Percentiles rank a stretch among this genome's conserved stretches.
These are phyloP conservation scores for Lysandra coridon DNA, from an alignment of 2,888 invertebrate species.

Conservation along the genomic window DNA sequence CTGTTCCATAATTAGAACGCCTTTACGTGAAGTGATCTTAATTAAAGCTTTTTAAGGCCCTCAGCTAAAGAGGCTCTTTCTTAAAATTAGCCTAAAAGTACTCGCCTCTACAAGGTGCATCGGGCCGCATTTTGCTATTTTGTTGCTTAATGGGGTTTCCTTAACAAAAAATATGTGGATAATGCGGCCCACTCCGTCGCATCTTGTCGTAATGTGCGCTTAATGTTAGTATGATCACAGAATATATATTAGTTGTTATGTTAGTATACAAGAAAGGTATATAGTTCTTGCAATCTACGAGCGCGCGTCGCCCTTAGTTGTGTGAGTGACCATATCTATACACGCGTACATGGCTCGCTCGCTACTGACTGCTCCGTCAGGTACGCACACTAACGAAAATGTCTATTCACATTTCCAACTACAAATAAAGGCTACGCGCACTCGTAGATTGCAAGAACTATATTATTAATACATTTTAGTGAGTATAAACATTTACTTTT, in stretches of 20 bases:
- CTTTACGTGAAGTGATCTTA: not conserved
- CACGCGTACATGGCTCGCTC: too few species aligned
- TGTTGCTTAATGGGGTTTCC: not conserved
- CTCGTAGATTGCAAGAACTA: too few species aligned
- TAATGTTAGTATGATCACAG: not conserved
- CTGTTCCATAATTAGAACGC: not conserved
- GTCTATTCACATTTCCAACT: too few species aligned
- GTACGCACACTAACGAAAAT: too few species aligned
- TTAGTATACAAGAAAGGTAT: not conserved
- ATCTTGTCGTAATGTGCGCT: not conserved
- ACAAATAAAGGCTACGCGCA: too few species aligned
- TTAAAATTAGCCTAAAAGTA: not conserved
- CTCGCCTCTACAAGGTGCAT: not conserved
- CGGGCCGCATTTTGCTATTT: not conserved
- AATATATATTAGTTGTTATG: too few species aligned
- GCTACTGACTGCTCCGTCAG: too few species aligned
- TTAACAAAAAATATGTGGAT: not conserved
- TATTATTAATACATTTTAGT: not conserved
- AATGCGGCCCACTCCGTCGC: not conserved
- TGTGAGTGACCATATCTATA: too few species aligned
- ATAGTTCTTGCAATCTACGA: too few species aligned
- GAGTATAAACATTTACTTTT: not conserved
- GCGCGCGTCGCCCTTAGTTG: too few species aligned
- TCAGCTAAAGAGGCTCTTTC: not conserved
- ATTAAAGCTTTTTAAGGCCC: conserved; percentile 3